phyloP scores from a whole-genome alignment of 2,888 invertebrate genomes.

The Pinctada fucata region DNA sequence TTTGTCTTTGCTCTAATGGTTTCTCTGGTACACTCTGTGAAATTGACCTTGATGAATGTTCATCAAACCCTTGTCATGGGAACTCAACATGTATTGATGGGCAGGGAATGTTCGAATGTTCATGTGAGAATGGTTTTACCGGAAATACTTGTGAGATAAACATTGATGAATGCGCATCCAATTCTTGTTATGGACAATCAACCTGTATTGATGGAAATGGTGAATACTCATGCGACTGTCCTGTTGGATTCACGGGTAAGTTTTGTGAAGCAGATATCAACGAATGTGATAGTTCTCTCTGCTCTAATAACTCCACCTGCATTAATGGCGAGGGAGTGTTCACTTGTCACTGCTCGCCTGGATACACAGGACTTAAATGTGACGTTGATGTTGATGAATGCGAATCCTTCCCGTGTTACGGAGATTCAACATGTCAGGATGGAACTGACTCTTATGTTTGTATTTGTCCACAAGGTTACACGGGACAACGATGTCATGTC shows the following conservation, averaged over 20 bases:
- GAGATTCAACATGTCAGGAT: constrained; percentile 33
- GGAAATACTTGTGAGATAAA: constrained; percentile 46
- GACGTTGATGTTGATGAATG: constrained; percentile 48
- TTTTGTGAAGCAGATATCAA: constrained; percentile 36
- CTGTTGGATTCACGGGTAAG: constrained; percentile 32
- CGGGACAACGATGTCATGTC: constrained; percentile 32
- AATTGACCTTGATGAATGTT: constrained; percentile 52
- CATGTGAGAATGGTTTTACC: constrained; percentile 48
- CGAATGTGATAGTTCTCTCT: constrained; percentile 38
- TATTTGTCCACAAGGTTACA: constrained; percentile 32
- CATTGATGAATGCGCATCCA: constrained; percentile 42
- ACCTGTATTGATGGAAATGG: constrained; percentile 38
- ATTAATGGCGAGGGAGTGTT: constrained; percentile 33
- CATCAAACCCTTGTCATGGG: constrained; percentile 47
- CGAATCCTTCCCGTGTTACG: constrained; percentile 25
- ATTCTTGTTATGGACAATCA: constrained; percentile 29
- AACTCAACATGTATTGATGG: constrained; percentile 51
- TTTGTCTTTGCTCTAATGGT: constrained; percentile 18
- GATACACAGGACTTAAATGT: constrained; percentile 36
- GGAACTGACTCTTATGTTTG: constrained; percentile 32
- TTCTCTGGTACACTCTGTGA: constrained; percentile 47
- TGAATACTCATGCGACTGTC: constrained; percentile 32
- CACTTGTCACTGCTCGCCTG: constrained; percentile 29
- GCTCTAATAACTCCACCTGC: constrained; percentile 34
- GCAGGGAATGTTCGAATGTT: constrained; percentile 49